Evolutionary conservation across 2,888 invertebrate species (phyloP), one percentile per base, ranked within the genome.

Genomic region (Perdita meconis): DNA sequence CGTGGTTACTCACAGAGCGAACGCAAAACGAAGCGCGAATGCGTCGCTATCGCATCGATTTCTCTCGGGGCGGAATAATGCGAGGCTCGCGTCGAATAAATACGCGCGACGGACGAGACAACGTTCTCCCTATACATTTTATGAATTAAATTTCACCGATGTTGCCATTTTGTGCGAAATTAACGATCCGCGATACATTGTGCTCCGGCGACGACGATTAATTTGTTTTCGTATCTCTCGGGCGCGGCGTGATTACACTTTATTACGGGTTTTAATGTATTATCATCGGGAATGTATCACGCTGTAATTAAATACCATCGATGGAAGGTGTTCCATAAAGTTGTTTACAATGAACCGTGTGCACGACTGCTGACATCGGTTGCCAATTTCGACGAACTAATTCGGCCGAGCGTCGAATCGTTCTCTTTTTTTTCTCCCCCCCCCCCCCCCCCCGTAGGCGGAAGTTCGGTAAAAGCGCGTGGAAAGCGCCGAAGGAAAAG

Each of bases 261-360:
- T 66, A 61, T 76, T 66, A 76, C 42, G 16, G 34, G 16, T 66
- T 75, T 72, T 61, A 56, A 71, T 61, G 55, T 36, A 76, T 61
- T 50, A 66, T 36, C 56, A n/a, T 1, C 56, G 16, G 24, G 34
- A 55, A 75, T 50, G 26, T 65, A 60, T 71, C 59, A 40, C 36
- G 34, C 12, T 36, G 13, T 72, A 72, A 63, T 72, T 67, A 30
- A 72, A 72, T 72, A 40, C 30, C 30, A 22, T 44, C 56, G 65
- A 34, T 34, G 47, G 42, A 60, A 56, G 47, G 36, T 64, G 42
- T 59, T 38, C 53, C 22, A 57, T 60, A 47, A 63, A 63, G 47
- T 61, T 55, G 57, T 72, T 73, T 61, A 56, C 55, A 34, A 19
- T 12, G 12, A 51, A 8, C 6, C 34, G 22, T n/a, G 34, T 12